Evolutionary conservation across 2,888 invertebrate genomes (phyloP).

Genomic region (Tipula vernalis): DNA sequence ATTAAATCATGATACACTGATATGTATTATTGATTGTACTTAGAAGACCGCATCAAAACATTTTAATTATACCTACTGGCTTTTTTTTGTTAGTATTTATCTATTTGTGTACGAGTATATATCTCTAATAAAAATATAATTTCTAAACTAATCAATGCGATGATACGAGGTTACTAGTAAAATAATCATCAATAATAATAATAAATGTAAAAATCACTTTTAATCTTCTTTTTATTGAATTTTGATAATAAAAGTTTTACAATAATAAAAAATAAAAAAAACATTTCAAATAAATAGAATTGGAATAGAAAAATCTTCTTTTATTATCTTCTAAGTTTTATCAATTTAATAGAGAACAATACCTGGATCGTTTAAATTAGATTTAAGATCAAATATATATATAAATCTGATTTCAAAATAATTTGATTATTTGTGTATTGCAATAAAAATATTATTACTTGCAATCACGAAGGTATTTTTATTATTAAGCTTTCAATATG

Average conservation of each 20-base stretch:
- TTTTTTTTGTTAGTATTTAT: background rate
- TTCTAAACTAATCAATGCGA: background rate
- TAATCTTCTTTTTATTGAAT: background rate
- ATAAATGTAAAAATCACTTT: background rate
- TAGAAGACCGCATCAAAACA: background rate
- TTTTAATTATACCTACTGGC: background rate
- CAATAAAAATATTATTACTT: background rate
- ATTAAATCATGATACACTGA: background rate
- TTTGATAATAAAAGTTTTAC: background rate
- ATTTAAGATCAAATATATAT: background rate
- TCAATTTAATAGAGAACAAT: background rate
- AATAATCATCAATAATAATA: background rate
- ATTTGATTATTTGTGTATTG: background rate
- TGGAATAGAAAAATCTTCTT: background rate
- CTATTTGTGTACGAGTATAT: background rate
- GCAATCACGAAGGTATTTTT: too few relatives aligned
- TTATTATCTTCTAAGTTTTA: background rate
- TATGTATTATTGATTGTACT: too few relatives aligned
- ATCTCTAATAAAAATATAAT: background rate
- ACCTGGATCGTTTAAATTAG: background rate
- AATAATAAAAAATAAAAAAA: background rate
- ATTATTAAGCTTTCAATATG: too few relatives aligned
- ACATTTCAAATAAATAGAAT: background rate
- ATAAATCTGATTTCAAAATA: background rate
- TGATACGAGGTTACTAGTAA: background rate